phyloP scores from a whole-genome alignment of 2,888 invertebrate genomes.

The Drosophila melanosoma region DNA sequence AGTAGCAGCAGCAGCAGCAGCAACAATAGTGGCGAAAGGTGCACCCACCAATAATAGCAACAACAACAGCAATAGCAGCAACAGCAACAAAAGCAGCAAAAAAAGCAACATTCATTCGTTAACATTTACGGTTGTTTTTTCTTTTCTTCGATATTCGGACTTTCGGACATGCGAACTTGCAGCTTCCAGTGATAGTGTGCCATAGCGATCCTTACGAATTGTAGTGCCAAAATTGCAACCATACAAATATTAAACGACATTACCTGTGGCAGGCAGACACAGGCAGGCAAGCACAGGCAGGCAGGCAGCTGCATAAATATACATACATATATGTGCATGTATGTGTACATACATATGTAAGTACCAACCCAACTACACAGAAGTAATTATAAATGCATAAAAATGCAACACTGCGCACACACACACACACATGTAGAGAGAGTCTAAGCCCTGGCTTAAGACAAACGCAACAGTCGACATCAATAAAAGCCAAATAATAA shows the following conservation, averaged over 20 bases:
- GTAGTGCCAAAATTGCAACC: conserved; percentile 55
- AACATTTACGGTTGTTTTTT: conserved; percentile 36
- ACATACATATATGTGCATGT: conserved; percentile 1
- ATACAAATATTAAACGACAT: conserved; percentile 37
- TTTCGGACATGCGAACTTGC: conserved; percentile 23
- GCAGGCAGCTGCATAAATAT: conserved; percentile 45
- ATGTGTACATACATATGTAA: conserved; percentile 17
- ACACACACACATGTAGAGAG: neutral
- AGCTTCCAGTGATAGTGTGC: conserved; percentile 57
- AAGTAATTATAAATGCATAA: conserved; percentile 80
- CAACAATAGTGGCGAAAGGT: conserved; percentile 75
- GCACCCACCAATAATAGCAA: conserved; percentile 71
- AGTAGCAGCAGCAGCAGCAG: conserved; percentile 24
- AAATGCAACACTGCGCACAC: conserved; percentile 59
- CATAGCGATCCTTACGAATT: conserved; percentile 61
- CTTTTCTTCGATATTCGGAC: conserved; percentile 32
- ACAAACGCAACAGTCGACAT: conserved; percentile 49
- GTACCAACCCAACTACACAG: conserved; percentile 41
- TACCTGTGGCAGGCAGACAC: conserved; percentile 28
- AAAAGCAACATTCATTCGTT: conserved; percentile 30
- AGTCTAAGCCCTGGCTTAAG: conserved; percentile 56
- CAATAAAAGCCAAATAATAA: conserved; percentile 66
- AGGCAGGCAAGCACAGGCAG: conserved; percentile 2
- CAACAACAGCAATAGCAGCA: conserved; percentile 38
- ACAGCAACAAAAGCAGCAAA: conserved; percentile 27